phyloP scores from a whole-genome alignment of 2,888 invertebrate genomes.

The Hyposoter didymator region DNA sequence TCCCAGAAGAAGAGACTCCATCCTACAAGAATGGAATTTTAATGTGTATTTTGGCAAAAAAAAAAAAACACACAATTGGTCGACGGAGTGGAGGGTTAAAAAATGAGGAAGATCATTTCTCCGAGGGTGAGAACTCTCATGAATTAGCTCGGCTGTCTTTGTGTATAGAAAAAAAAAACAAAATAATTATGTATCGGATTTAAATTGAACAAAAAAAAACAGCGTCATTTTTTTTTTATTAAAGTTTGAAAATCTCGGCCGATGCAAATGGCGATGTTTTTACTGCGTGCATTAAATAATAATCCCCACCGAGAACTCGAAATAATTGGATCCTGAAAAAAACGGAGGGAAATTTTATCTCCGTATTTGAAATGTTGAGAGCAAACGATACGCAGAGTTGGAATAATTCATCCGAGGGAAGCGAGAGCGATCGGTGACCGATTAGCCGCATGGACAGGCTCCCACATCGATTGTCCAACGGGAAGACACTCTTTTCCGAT shows the following conservation, averaged over 20 bases:
- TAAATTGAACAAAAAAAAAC: neutral
- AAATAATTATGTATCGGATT: neutral
- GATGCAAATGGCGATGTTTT: too few species aligned
- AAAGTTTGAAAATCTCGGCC: neutral
- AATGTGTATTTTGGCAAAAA: constrained; percentile 52
- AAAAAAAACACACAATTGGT: neutral
- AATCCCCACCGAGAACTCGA: too few species aligned
- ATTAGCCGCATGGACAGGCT: too few species aligned
- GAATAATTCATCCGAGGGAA: too few species aligned
- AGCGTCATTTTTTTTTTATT: neutral
- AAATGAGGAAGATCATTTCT: neutral
- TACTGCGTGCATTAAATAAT: too few species aligned
- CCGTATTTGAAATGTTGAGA: too few species aligned
- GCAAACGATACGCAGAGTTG: too few species aligned
- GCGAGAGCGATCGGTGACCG: too few species aligned
- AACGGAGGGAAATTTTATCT: neutral
- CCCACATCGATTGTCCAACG: too few species aligned
- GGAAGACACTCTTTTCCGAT: too few species aligned
- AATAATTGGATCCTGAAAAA: neutral
- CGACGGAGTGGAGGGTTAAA: neutral
- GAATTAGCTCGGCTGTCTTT: neutral
- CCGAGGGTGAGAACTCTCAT: neutral
- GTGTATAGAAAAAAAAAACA: neutral
- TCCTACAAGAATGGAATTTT: constrained; percentile 71
- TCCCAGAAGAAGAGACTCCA: constrained; percentile 62